Evolutionary conservation across 2,797 vertebrate genomes (phyloP), one percentile per base, ranked within the genome.

Genomic region (Poeciliopsis turneri): DNA sequence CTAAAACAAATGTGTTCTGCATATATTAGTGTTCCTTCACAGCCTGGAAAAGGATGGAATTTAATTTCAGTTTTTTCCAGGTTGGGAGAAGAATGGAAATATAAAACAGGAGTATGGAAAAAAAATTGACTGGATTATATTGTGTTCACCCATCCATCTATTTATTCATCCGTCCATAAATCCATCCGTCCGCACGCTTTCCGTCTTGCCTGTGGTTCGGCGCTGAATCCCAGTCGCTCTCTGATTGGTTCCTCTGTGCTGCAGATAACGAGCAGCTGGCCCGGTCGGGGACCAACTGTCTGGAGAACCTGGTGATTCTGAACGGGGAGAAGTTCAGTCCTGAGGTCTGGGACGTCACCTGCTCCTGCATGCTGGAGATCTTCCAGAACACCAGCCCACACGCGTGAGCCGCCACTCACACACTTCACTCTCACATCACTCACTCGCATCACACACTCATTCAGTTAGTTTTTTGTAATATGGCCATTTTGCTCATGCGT

Each of bases 301-400:
- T 99, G 88, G 98, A 99, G 94, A 99, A 99, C 41, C 97, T 99
- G 85, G 98, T 99, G 91, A 99, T 99, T 93, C 95, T 99, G 74
- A 99, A 99, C 47, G 98, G 98, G 81, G 98, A 99, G 94, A 99
- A 99, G 93, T 99, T 99, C 91, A 97, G 97, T 79, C 94, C 93
- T 2, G 97, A 98, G 93, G 98, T 97, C 90, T 99, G 98, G 98
- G 97, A 99, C 94, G 99, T 99, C 94, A 99, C 98, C 0, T 99
- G 98, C 90, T 98, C 97, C 93, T 99, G 98, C 93, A 99, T 99
- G 96, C 94, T 99, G 93, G 98, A 99, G 95, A 99, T 99, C 95
- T 99, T 99, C 94, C 98, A 98, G 95, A 99, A 98, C 88, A 99
- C 98, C 83, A 98, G 99, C 89, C 98, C 98, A 76, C 97, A 98